Percentiles rank a stretch among this genome's conserved stretches.
These are phyloP conservation scores for Helostoma temminkii DNA, from an alignment of 2,797 vertebrate genomes.

Conservation along the genomic window DNA sequence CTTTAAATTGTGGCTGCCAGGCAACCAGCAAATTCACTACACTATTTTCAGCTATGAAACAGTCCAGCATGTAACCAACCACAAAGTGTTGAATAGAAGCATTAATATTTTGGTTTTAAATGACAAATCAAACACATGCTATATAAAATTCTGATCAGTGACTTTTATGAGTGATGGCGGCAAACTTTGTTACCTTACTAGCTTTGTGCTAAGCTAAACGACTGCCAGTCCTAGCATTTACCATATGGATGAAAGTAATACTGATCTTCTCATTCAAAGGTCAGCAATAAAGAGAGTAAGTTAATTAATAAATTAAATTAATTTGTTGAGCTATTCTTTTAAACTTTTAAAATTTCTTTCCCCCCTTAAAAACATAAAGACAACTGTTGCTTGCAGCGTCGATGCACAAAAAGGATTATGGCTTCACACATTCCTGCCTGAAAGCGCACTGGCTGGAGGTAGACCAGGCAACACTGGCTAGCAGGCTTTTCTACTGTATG, in stretches of 20 bases:
- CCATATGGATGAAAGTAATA: not conserved
- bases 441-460: constrained; percentile 32
- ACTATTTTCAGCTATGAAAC: too few relatives aligned
- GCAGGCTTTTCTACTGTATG: constrained; percentile 7
- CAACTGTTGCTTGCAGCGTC: constrained; percentile 22
- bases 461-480: constrained; percentile 31
- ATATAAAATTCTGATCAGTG: too few relatives aligned
- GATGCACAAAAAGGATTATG: constrained; percentile 49
- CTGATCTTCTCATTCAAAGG: not conserved
- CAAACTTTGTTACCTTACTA: too few relatives aligned
- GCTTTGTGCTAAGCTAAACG: not conserved
- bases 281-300: not conserved
- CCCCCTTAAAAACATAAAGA: not conserved
- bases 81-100: too few relatives aligned
- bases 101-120: too few relatives aligned
- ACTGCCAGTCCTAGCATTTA: not conserved
- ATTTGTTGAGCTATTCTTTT: not conserved
- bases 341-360: not conserved
- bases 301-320: not conserved
- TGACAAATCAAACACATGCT: too few relatives aligned
- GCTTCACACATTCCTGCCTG: constrained; percentile 56
- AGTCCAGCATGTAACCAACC: too few relatives aligned
- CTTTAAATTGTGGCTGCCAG: too few relatives aligned
- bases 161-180: too few relatives aligned
- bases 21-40: too few relatives aligned